These are phyloP conservation scores for Allolobophora icterica DNA, from an alignment of 2,888 invertebrate species.

Conservation along the genomic window DNA sequence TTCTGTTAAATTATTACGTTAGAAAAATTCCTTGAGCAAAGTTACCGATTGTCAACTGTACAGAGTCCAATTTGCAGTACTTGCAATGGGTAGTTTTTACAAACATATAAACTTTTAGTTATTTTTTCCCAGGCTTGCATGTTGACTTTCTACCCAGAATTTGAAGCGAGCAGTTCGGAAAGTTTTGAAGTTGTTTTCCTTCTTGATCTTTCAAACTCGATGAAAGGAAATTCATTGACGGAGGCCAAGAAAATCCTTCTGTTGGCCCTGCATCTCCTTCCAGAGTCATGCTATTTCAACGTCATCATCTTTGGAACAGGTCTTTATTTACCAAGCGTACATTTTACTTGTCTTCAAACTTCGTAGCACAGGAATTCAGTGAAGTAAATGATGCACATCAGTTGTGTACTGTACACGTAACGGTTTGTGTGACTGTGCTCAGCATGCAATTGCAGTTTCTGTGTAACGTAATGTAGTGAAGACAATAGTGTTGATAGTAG, in stretches of 20 bases:
- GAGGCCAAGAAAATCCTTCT: slow-evolving; percentile 61
- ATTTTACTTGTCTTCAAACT: neutral
- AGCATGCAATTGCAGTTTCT: too few relatives aligned
- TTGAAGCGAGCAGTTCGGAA: slow-evolving; percentile 58
- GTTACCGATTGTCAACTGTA: neutral
- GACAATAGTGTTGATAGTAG: too few relatives aligned
- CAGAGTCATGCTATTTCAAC: slow-evolving; percentile 63
- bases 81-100: too few relatives aligned
- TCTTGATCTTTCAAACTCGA: slow-evolving; percentile 66
- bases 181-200: slow-evolving; percentile 60
- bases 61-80: too few relatives aligned
- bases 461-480: too few relatives aligned
- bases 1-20: neutral
- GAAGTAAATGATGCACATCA: neutral
- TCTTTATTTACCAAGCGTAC: slow-evolving; percentile 35
- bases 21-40: neutral
- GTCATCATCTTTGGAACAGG: slow-evolving; percentile 66
- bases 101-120: neutral
- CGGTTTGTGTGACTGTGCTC: neutral
- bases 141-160: slow-evolving; percentile 67
- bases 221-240: slow-evolving; percentile 57
- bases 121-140: slow-evolving; percentile 62
- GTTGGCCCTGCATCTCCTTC: slow-evolving; percentile 60
- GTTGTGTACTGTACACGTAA: neutral
- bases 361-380: neutral